Evolutionary conservation across 2,113 vertebrate genomes (phyloP).

Genomic region (Calidris pugnax): DNA sequence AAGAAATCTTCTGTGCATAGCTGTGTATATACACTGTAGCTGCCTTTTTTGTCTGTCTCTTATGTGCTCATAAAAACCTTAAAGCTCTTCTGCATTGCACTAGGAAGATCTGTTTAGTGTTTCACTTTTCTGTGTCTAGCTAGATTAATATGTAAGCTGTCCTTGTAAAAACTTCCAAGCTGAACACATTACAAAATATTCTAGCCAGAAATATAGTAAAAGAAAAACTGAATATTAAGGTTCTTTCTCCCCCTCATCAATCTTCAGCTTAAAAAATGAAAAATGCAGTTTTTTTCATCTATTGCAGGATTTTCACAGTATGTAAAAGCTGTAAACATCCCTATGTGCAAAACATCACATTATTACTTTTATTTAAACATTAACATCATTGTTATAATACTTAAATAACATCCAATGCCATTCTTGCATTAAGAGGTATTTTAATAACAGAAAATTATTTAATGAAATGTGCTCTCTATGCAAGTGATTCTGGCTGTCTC

Average conservation of each 20-base stretch:
- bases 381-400: conserved; percentile 2
- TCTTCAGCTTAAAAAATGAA: conserved; percentile 36
- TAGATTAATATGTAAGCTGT: conserved; percentile 52
- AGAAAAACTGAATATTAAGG: conserved; percentile 14
- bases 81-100: conserved; percentile 70
- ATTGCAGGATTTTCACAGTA: neutral
- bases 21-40: conserved; percentile 63
- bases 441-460: conserved; percentile 42
- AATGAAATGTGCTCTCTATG: neutral
- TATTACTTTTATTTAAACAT: conserved; percentile 20
- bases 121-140: conserved; percentile 47
- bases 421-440: conserved; percentile 9
- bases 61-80: conserved; percentile 62
- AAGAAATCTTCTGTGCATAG: conserved; percentile 77
- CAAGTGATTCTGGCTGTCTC: neutral
- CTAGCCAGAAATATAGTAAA: conserved; percentile 33
- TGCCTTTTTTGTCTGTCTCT: conserved; percentile 76
- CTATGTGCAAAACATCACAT: neutral
- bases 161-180: conserved; percentile 53
- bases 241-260: conserved; percentile 1
- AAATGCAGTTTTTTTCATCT: conserved; percentile 9
- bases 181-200: conserved; percentile 35
- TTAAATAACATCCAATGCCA: conserved; percentile 14
- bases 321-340: neutral
- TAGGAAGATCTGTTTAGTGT: conserved; percentile 22